Evolutionary conservation across 2,797 vertebrate genomes (phyloP), one percentile per base, ranked within the genome.

Genomic region (Enoplosus armatus): DNA sequence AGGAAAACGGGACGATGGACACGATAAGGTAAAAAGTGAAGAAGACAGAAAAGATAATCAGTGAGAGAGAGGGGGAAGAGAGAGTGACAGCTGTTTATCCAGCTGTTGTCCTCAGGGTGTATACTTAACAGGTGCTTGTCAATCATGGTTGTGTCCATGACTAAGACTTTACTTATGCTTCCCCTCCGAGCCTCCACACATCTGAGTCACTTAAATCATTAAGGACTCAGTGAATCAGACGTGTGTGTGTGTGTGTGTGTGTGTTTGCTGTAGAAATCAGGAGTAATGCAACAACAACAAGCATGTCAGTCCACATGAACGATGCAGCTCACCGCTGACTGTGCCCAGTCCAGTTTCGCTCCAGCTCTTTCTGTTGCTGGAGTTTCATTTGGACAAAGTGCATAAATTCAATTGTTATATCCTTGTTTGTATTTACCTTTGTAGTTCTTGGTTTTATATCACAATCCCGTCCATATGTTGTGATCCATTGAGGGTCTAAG

Each of bases 41-140:
- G 31, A 20, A 60, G 24, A 45, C 12, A 55, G 35, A 26, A 22
- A 54, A 35, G 22, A 24, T 62, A 27, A 59, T 35, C 20, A 62
- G 5, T 3, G 33, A 54, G 2, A 18, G 31, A 22, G 11, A 55
- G 20, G 27, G 45, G n/a, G 2, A 10, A 31, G 56, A 64, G 77
- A 83, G 61, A 59, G 63, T 43, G 39, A 0, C 83, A 85, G 84
- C 75, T 88, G 83, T 83, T 85, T 35, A 39, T 85, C 82, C 84
- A 88, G 87, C 61, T 90, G 82, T 73, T 71, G 63, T 76, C 15
- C 27, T 79, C 74, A 0, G 77, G 63, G 35, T 51, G 29, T 81
- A 37, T 14, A n/a, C 64, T 74, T 35, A n/a, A 67, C 78, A 86
- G 62, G 81, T 80, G 79, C 37, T 5, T 33, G 56, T 48, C 12